A percentile compares a stretch with the other conserved stretches of the same genome.
Evolutionary conservation across 2,797 vertebrate genomes (phyloP).

Genomic region (Capromys pilorides): DNA sequence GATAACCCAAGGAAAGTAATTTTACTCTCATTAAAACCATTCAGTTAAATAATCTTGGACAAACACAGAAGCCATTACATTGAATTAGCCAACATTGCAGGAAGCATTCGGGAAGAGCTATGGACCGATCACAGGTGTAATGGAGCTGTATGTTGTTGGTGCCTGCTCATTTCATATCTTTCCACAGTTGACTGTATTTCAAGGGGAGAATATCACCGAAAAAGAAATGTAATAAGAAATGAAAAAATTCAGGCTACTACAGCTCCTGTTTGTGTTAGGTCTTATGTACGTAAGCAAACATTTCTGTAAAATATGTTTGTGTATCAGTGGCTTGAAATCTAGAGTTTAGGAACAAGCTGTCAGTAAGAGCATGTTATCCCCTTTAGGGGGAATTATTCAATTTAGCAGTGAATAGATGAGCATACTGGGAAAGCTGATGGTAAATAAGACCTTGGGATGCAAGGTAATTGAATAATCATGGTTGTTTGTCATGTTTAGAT

Average conservation of each 20-base stretch:
- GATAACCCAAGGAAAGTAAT: not conserved
- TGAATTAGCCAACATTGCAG: not conserved
- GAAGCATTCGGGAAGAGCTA: not conserved
- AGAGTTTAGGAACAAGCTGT: slow-evolving; percentile 44
- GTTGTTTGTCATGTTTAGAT: slow-evolving; percentile 49
- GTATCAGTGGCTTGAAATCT: not conserved
- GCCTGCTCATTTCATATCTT: not conserved
- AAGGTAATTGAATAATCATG: slow-evolving; percentile 70
- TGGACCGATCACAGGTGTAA: not conserved
- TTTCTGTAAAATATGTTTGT: not conserved
- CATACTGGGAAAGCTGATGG: slow-evolving; percentile 46
- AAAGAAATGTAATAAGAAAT: slow-evolving; percentile 24
- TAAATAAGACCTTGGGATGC: slow-evolving; percentile 44
- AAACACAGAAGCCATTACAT: not conserved
- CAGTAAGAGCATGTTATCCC: not conserved
- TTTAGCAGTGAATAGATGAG: slow-evolving; percentile 67
- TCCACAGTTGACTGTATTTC: not conserved
- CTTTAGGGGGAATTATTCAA: slow-evolving; percentile 59
- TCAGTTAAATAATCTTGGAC: slow-evolving; percentile 4
- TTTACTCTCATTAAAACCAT: not conserved
- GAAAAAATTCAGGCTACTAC: not conserved
- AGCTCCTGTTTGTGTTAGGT: not conserved
- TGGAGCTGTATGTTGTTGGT: not conserved
- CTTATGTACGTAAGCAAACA: not conserved
- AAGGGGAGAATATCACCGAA: not conserved